Base-by-base conservation (phyloP, 2,113 vertebrate genomes). In the Lanius ludovicianus region DNA sequence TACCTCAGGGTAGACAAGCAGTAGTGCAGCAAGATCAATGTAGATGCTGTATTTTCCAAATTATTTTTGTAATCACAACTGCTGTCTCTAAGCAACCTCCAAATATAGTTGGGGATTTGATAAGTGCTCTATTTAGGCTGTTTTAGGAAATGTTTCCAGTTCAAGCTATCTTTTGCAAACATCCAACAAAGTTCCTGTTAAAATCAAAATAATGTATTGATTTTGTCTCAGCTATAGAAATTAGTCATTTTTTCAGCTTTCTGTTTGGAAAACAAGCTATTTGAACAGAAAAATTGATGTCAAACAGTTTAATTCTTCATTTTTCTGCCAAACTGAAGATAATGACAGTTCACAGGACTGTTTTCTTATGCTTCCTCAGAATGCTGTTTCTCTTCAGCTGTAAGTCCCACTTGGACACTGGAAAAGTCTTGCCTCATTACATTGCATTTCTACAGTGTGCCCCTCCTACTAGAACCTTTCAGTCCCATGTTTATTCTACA, bases 1-100 rank as follows among this genome's bases (percentile, higher is more conserved):
- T 69, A 75, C 20, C 22, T 74, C 24, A 3, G 15, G 9, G 15
- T 21, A 85, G 55, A 59, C 24, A 80, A 70, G 27, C 12, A 57
- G 19, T 18, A 57, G 19, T 18, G 19, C 37, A 76, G 46, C 35
- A 89, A 81, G 52, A 91, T 47, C 89, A 89, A 20, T 21, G 17
- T 50, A 62, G 30, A 88, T 22, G 37, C 62, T 28, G 41, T 53
- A 93, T 81, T 84, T 95, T 92, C 50, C 87, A 85, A 86, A 53
- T 78, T 84, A 86, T 78, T 89, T 93, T 81, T 86, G 55, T 56
- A 92, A 87, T 87, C 69, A 78, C 22, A 93, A 92, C 80, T 96
- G 56, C 91, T 89, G 83, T 92, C 80, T 96, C 95, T 95, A 92
- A 95, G 89, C 93, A 95, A 95, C 86, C 79, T 91, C 89, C 64